Base-by-base conservation (phyloP, 2,888 invertebrate genomes). In the Apoderus coryli region DNA sequence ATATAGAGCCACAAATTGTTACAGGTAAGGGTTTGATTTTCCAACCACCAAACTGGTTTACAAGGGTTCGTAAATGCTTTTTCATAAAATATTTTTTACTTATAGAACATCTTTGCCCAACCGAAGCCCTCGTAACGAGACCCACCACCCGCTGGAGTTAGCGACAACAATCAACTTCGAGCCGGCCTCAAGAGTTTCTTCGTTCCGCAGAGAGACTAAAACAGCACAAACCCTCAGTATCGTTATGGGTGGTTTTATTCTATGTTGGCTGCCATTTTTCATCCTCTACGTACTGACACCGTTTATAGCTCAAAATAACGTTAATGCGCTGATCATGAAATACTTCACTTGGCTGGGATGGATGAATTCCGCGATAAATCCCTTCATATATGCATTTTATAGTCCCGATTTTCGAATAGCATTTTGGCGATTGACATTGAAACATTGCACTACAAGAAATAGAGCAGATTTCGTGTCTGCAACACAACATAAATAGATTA, bases 251-350 rank as follows among this genome's bases (percentile, higher is more conserved):
- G 85, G 85, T 3, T 86, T 86, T 44, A 75, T 86, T 3, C 76
- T 80, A 4, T 88, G 86, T 46, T 88, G 88, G 88, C 55, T 86
- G 14, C 86, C 86, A 1, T 88, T 88, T 56, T 88, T 86, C 56
- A 61, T 84, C 4, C 75, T 79, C 40, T 88, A 88, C 48, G 58
- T 88, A 7, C 61, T 82, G 2, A 79, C 76, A 3, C 85, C 86
- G 4, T 85, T 86, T 47, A 66, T 84, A 31, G 69, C 72, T 1
- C 60, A 63, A 29, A 69, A 72, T 42, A 68, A 73, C 3, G 46
- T 50, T 10, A 54, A 50, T 29, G 36, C 40, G 16, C 64, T 71
- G 3, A 54, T 84, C 29, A 76, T 80, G 70, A 73, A 73, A 26
- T 72, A 77, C 31, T 59, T 86, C 30, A 85, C 84, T 2, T 88